Evolutionary conservation across 2,888 invertebrate species (phyloP), one percentile per base, ranked within the genome.

Genomic region (Allophyes oxyacanthae): DNA sequence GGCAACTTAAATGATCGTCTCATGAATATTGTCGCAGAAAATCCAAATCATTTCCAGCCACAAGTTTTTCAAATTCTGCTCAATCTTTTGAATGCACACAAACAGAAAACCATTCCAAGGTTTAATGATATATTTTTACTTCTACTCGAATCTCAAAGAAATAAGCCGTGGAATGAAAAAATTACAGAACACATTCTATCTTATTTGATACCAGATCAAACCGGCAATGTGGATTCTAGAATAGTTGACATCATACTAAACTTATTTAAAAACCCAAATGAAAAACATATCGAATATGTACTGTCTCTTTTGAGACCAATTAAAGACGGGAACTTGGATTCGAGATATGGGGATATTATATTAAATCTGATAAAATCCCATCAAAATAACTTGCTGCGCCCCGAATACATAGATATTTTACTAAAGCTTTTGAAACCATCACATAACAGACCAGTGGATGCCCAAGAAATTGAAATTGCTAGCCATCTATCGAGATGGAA

Each of bases 231-330:
- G 26, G 52, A 70, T 41, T 6, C 43, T 2, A 70, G 43, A 55
- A 54, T 48, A 20, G 15, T 70, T 2, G 55, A 72, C 10, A 40
- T 56, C 33, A 51, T 70, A 45, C 9, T 56, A 14, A 42, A 51
- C 25, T 32, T 56, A 28, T 53, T 37, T 32, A 49, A 41, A 14
- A 41, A 20, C 0, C 61, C 4, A 4, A 54, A 33, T 40, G 38
- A 49, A 36, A 33, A 52, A 6, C 30, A 59, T 0, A 4, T 56
- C 6, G 45, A 71, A 40, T 20, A 54, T 36, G 54, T 74, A 36
- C 11, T 74, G 4, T 52, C 62, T 33, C 37, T 75, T 8, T 54
- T 72, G n/a, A 62, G 15, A 43, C 20, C 46, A 40, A 41, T 57
- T 0, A 50, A 58, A 41, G 40, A 53, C 42, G 62, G 40, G 20